Evolutionary conservation across 2,113 vertebrate species (phyloP), one percentile per base, ranked within the genome.

Genomic region (Leucopternis melanops): DNA sequence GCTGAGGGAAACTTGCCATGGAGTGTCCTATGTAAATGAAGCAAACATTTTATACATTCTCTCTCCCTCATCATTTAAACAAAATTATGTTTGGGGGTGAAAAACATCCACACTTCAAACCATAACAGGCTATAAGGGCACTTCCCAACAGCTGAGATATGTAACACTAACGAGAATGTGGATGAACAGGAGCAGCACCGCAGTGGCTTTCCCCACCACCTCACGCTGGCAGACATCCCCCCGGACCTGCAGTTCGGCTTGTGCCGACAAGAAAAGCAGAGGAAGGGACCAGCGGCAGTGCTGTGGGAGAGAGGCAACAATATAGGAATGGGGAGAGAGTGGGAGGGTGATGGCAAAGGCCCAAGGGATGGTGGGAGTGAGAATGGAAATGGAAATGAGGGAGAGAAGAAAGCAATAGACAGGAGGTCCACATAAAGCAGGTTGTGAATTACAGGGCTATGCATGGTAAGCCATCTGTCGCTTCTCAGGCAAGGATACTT

Each of bases 301-400:
- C 32, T 49, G 62, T 45, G 70, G 63, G 86, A 92, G 44, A 91
- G 25, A 52, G 16, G 8, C 15, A 79, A 95, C 81, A 67, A 90
- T 85, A 29, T 29, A 85, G 66, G 27, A 75, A 88, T 18, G 49
- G 61, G 40, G 42, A 93, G 49, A 89, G 84, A 86, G 93, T 96
- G 93, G 93, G 95, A 95, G 93, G 81, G 78, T 69, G 66, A 95
- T 90, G 93, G 95, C 94, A 95, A 94, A 92, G 77, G 31, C 92
- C 95, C 93, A 94, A 57, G 90, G 71, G 94, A 82, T 69, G 66
- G 74, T 93, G 92, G 81, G 94, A 88, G 92, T 80, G 87, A 70
- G 89, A 96, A 97, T 96, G 95, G 85, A 96, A 96, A 96, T 97
- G 94, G 94, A 96, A 97, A 96, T 97, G 87, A 94, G 78, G 87